A percentile compares a stretch with the other conserved stretches of the same genome.
Conservation (phyloP, 2,113 vertebrate genomes). For the Pipa parva region DNA sequence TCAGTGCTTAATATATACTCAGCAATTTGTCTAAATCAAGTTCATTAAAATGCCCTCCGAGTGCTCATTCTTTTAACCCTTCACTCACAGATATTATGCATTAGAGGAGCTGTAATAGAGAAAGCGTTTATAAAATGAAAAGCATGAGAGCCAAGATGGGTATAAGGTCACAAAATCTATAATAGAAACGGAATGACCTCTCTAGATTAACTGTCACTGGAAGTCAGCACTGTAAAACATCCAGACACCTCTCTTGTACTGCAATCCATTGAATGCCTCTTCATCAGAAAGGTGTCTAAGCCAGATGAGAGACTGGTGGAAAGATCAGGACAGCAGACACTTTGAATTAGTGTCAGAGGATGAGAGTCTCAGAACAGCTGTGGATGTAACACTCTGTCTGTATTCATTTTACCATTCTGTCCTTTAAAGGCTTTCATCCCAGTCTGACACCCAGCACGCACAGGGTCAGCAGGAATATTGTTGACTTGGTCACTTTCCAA, state of each 20-base stretch:
- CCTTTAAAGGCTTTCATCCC: slow-evolving; percentile 27
- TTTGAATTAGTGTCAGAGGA: slow-evolving; percentile 24
- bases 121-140: too few species aligned
- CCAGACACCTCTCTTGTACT: background rate
- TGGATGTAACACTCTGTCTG: slow-evolving; percentile 22
- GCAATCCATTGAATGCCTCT: background rate
- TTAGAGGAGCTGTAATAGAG: too few species aligned
- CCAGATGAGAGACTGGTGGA: slow-evolving; percentile 12
- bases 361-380: slow-evolving; percentile 29
- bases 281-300: slow-evolving; percentile 20
- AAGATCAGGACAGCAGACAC: background rate
- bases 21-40: too few species aligned
- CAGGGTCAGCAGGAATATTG: slow-evolving; percentile 20
- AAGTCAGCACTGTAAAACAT: too few species aligned
- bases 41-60: too few species aligned
- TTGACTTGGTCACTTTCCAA: slow-evolving; percentile 36
- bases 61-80: too few species aligned
- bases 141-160: too few species aligned
- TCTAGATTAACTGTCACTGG: background rate
- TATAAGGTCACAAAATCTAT: too few species aligned
- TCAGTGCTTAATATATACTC: too few species aligned
- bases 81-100: too few species aligned
- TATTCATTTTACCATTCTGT: slow-evolving; percentile 21
- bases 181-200: too few species aligned
- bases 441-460: slow-evolving; percentile 1